Percentiles rank a stretch among this genome's conserved stretches.
Evolutionary conservation across 1,140 invertebrate genomes (phyloP).

Genomic region (Macrocentrus cingulum): DNA sequence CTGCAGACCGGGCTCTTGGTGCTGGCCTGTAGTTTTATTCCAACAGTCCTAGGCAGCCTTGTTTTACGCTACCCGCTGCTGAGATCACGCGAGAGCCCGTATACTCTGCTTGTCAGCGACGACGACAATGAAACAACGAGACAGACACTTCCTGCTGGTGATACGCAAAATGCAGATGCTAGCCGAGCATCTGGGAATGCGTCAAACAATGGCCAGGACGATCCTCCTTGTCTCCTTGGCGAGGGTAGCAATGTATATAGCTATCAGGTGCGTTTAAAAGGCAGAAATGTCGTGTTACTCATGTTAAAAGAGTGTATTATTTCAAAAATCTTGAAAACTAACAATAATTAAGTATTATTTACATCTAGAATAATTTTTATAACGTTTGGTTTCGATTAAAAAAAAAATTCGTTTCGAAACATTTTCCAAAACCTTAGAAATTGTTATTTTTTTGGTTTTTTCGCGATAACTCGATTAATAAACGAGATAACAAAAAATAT

Average conservation of each 20-base stretch:
- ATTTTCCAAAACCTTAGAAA: too few species aligned
- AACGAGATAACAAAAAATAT: too few species aligned
- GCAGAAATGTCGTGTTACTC: too few species aligned
- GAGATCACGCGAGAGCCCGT: conserved; percentile 27
- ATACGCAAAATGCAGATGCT: too few species aligned
- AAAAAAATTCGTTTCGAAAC: too few species aligned
- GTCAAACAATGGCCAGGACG: conserved; percentile 11
- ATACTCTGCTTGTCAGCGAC: conserved; percentile 37
- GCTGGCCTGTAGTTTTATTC: conserved; percentile 40
- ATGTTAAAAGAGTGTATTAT: too few species aligned
- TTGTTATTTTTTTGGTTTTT: too few species aligned
- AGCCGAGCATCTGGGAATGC: not conserved
- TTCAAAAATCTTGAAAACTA: too few species aligned
- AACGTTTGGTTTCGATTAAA: too few species aligned
- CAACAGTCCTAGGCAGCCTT: conserved; percentile 37
- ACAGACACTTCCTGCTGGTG: conserved; percentile 4
- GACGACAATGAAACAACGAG: conserved; percentile 41
- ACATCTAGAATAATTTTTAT: too few species aligned
- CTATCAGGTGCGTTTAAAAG: conserved; percentile 28
- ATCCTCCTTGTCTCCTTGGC: conserved; percentile 18
- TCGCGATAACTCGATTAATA: too few species aligned
- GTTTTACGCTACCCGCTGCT: conserved; percentile 32
- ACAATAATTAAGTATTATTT: too few species aligned
- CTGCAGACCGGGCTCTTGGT: conserved; percentile 38
- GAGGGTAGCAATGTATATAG: conserved; percentile 26